A percentile compares a stretch with the other conserved stretches of the same genome.
Evolutionary conservation across 2,113 vertebrate genomes (phyloP).

Genomic region (Bucco capensis): DNA sequence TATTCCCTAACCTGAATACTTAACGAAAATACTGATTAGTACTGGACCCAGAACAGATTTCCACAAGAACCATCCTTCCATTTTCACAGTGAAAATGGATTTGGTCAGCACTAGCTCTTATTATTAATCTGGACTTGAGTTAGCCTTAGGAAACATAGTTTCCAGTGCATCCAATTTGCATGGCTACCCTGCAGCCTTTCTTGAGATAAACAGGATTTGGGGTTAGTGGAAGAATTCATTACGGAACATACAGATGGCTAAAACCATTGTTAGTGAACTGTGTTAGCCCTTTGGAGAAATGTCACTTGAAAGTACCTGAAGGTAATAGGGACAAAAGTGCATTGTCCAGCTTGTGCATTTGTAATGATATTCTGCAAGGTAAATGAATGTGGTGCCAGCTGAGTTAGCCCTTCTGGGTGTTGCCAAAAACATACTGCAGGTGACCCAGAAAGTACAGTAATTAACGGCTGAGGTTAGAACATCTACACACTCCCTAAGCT

Average conservation of each 20-base stretch:
- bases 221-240: not conserved
- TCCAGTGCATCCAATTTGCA: not conserved
- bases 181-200: not conserved
- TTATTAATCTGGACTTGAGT: not conserved
- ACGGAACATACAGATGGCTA: not conserved
- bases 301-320: not conserved
- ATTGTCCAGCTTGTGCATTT: not conserved
- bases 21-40: not conserved
- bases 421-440: not conserved
- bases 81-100: not conserved
- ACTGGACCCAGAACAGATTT: not conserved
- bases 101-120: not conserved
- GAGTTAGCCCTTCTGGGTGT: not conserved
- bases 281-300: not conserved
- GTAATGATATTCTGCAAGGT: slow-evolving; percentile 3
- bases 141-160: not conserved
- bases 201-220: not conserved
- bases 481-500: not conserved
- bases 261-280: not conserved
- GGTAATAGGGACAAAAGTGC: not conserved
- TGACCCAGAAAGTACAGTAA: not conserved
- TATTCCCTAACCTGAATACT: not conserved
- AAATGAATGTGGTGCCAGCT: not conserved
- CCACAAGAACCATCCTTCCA: not conserved
- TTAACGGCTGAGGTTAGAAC: not conserved